Evolutionary conservation across 2,888 invertebrate species (phyloP), one percentile per base, ranked within the genome.

Genomic region (Hipparchia sbordonii): DNA sequence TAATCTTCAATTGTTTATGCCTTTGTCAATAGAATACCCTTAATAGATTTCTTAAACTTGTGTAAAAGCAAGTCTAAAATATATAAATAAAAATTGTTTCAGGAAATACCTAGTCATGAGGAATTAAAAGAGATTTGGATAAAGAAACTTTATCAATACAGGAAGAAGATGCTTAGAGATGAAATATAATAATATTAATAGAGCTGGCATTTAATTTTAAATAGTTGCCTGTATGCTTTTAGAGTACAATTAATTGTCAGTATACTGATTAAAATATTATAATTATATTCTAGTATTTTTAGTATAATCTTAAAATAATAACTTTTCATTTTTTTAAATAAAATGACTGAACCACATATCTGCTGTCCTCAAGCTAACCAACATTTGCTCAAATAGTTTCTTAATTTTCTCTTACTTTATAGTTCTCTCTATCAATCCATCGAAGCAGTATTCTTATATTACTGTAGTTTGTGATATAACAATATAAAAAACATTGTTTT

Each of bases 121-220:
- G 94, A 95, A 70, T 93, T 96, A 73, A 95, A 95, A 82, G 97
- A 97, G 77, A 96, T 96, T 91, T 97, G 97, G 97, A 95, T 96
- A 51, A 96, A 95, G 80, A 96, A 96, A 82, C 88, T 96, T 2
- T 96, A 94, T 80, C 94, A 94, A 62, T 95, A 95, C 77, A 94
- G 96, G 71, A 96, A 96, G 79, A 96, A 95, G 85, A 95, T 95
- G 84, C 86, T 95, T 57, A 89, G 88, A 80, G 95, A 91, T 72
- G 92, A 94, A 82, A 81, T 63, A 4, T 62, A 63, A 70, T 61
- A 8, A 61, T 61, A 61, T 52, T 3, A 56, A 59, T 60, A 33
- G 23, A 13, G 33, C 33, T 12, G 2, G 2, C 23, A 9, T 52
- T 62, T 45, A 6, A 39, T 39, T 62, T 13, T 13, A 69, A 8